A percentile compares a stretch with the other conserved stretches of the same genome.
Evolutionary conservation across 2,797 vertebrate species (phyloP).

Genomic region (Dipus sagitta): DNA sequence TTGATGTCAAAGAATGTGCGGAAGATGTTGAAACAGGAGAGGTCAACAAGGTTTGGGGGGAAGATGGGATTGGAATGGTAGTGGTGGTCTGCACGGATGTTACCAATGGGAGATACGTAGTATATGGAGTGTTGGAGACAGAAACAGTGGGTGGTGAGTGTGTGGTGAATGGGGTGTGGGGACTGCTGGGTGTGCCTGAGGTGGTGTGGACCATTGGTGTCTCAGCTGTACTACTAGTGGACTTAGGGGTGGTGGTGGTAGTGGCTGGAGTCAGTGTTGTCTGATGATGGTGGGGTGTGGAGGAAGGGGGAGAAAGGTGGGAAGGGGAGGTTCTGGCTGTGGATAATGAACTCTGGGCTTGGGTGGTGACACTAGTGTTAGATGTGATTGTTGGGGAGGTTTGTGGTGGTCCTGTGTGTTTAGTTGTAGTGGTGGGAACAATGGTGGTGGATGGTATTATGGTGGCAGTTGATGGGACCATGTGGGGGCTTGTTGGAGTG

Average conservation of each 20-base stretch:
- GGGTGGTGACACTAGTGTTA: neutral
- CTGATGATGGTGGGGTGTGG: neutral
- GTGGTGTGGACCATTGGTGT: neutral
- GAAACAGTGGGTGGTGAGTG: rapidly evolving
- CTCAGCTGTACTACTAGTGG: rapidly evolving
- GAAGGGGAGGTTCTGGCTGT: neutral
- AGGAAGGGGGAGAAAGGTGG: neutral
- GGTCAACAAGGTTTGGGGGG: rapidly evolving
- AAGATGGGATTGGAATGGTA: rapidly evolving
- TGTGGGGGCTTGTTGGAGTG: rapidly evolving
- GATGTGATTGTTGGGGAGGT: rapidly evolving
- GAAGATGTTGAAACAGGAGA: rapidly evolving
- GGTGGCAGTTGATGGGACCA: rapidly evolving
- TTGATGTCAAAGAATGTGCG: rapidly evolving
- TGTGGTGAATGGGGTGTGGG: rapidly evolving
- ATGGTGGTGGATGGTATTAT: rapidly evolving
- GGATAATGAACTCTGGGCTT: rapidly evolving
- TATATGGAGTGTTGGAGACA: rapidly evolving
- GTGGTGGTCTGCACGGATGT: neutral
- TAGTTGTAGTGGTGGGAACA: rapidly evolving
- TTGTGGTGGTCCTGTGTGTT: rapidly evolving
- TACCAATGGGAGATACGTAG: rapidly evolving
- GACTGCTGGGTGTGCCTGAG: rapidly evolving
- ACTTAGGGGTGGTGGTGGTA: rapidly evolving
- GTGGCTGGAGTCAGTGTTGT: rapidly evolving